Evolutionary conservation across 2,113 vertebrate species (phyloP).

Genomic region (Pollachius pollachius): DNA sequence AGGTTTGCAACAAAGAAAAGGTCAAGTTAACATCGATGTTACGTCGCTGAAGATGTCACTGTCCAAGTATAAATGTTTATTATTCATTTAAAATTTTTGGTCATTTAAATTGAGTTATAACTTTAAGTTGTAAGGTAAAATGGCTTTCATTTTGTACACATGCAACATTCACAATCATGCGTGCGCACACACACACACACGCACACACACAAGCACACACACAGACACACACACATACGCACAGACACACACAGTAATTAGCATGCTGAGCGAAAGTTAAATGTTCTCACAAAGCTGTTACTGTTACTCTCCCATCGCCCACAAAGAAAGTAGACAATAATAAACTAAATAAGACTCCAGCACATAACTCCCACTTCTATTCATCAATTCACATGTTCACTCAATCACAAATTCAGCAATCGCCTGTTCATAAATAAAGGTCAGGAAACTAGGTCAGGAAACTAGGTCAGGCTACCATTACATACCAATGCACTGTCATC

Average conservation of each 20-base stretch:
- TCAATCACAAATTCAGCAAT: slow-evolving; percentile 54
- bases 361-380: slow-evolving; percentile 35
- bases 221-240: slow-evolving; percentile 20
- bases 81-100: too few relatives aligned
- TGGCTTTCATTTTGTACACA: too few relatives aligned
- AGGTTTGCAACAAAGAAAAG: too few relatives aligned
- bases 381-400: background rate
- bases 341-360: slow-evolving; percentile 59
- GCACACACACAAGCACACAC: slow-evolving; percentile 13
- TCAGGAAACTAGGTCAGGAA: too few relatives aligned
- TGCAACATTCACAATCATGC: background rate
- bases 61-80: too few relatives aligned
- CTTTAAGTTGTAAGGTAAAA: too few relatives aligned
- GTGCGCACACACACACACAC: slow-evolving; percentile 40
- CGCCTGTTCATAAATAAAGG: slow-evolving; percentile 16
- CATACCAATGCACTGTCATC: background rate
- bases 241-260: slow-evolving; percentile 60
- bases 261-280: slow-evolving; percentile 65
- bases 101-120: too few relatives aligned
- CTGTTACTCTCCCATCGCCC: slow-evolving; percentile 52
- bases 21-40: too few relatives aligned
- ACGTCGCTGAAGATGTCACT: too few relatives aligned
- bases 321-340: slow-evolving; percentile 66
- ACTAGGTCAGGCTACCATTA: too few relatives aligned
- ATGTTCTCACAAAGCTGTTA: slow-evolving; percentile 60